Base-by-base conservation (phyloP, 2,797 vertebrate genomes). In the Anas bahamensis region DNA sequence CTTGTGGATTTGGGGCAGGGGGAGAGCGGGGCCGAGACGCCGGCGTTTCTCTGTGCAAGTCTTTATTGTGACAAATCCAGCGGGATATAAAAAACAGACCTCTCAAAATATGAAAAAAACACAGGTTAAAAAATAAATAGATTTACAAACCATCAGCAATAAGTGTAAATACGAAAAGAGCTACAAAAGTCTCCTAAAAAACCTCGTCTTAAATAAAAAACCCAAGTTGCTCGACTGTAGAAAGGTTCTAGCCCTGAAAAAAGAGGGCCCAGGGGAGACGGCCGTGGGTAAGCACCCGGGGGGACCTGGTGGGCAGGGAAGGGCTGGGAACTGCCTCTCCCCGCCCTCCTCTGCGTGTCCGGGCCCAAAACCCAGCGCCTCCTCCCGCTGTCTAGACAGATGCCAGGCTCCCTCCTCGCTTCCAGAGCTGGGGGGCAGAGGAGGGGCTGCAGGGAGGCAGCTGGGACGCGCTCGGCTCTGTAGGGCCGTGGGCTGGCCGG, bases 41-140 rank as follows among this genome's bases (percentile, higher is more conserved):
- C 1, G 1, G 19, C 39, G 12, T 13, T 70, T 17, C 80, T 95
- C 28, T 50, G 86, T 95, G 86, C 88, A 93, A 97, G 83, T 95
- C 95, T 98, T 98, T 97, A 98, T 98, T 97, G 96, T 89, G 81
- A 92, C 94, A 97, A 97, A 86, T 86, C 85, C 77, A 9, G 96
- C 64, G 52, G 65, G 86, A 76, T 98, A 97, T 96, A 98, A 98
- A 98, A 98, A 87, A 52, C 85, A 89, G 79, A 86, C 91, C 91
- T 76, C 82, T 77, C 83, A 93, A 97, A 96, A 95, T 95, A 90
- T 83, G 72, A 92, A 96, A 96, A 95, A 94, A 93, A 93, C 55
- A 44, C 72, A 77, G 56, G 69, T 97, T 94, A 94, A 98, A 98
- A 97, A 98, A 98, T 98, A 98, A 98, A 98, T 98, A 98, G 80